phyloP scores from a whole-genome alignment of 2,888 invertebrate genomes.

The Drosophila stalkeri region DNA sequence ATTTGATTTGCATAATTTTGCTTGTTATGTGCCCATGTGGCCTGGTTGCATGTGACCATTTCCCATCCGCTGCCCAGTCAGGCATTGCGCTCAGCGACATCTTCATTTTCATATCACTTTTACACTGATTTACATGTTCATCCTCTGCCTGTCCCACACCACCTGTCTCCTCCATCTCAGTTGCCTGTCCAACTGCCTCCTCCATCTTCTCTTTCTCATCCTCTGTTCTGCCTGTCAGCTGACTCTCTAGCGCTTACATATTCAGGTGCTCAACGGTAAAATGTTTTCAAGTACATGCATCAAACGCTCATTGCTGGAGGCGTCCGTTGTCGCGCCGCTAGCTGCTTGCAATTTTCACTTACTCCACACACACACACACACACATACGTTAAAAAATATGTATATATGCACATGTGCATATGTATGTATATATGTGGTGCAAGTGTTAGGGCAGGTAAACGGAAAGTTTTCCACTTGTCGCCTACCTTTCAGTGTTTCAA shows the following conservation, averaged over 20 bases:
- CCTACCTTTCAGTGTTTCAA: constrained; percentile 36
- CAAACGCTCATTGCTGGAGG: constrained; percentile 67
- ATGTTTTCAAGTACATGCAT: constrained; percentile 71
- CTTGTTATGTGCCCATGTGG: constrained; percentile 50
- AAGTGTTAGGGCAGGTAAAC: constrained; percentile 46
- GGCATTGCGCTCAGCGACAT: constrained; percentile 25
- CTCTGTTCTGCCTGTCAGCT: constrained; percentile 52
- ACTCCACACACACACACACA: background rate
- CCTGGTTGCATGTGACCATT: background rate
- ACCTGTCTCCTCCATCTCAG: background rate
- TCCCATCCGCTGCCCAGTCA: constrained; percentile 4
- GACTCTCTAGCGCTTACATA: constrained; percentile 43
- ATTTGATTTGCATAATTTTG: constrained; percentile 83
- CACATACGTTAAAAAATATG: background rate
- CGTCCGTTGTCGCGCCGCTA: constrained; percentile 30
- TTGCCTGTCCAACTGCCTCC: constrained; percentile 19
- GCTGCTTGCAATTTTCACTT: constrained; percentile 24
- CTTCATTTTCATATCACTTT: constrained; percentile 49
- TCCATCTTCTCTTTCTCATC: background rate
- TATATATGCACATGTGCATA: too few species aligned
- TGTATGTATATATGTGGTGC: constrained; percentile 6
- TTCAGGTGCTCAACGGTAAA: constrained; percentile 44
- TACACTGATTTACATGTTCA: constrained; percentile 57
- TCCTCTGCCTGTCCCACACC: constrained; percentile 52
- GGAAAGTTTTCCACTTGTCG: constrained; percentile 62